Conservation (phyloP, 37 sponge, comb jelly and placozoan genomes). For the Hormiphora californensis region DNA sequence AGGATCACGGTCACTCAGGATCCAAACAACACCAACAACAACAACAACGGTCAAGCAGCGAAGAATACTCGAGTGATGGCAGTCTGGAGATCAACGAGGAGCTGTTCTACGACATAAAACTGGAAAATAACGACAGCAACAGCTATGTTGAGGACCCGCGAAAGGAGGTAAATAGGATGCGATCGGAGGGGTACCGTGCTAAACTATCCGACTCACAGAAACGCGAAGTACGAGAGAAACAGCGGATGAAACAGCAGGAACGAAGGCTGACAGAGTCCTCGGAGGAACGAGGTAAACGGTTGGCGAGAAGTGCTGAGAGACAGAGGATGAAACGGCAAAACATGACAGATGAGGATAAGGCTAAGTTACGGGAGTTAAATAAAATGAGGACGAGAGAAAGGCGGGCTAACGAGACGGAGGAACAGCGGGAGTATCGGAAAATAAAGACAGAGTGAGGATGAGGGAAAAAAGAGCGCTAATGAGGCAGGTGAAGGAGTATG, state of each 20-base stretch:
- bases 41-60: no score
- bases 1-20: no score
- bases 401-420: constrained; percentile 6
- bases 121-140: no score
- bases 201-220: no score
- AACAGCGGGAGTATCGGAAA: constrained; percentile 1
- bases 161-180: no score
- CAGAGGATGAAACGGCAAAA: constrained; percentile 39
- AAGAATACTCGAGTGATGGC: no score
- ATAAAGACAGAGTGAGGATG: constrained; percentile 41
- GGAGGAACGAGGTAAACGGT: background rate
- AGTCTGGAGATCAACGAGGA: no score
- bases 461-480: constrained; percentile 36
- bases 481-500: background rate
- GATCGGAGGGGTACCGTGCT: no score
- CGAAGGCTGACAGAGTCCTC: background rate
- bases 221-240: constrained; percentile 37
- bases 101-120: no score
- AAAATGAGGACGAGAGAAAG: background rate
- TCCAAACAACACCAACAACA: no score
- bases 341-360: background rate
- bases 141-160: no score
- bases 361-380: background rate
- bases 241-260: constrained; percentile 1
- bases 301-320: constrained; percentile 4